These are phyloP conservation scores for Yponomeuta plumbellus DNA, from an alignment of 2,888 invertebrate genomes.

Conservation along the genomic window DNA sequence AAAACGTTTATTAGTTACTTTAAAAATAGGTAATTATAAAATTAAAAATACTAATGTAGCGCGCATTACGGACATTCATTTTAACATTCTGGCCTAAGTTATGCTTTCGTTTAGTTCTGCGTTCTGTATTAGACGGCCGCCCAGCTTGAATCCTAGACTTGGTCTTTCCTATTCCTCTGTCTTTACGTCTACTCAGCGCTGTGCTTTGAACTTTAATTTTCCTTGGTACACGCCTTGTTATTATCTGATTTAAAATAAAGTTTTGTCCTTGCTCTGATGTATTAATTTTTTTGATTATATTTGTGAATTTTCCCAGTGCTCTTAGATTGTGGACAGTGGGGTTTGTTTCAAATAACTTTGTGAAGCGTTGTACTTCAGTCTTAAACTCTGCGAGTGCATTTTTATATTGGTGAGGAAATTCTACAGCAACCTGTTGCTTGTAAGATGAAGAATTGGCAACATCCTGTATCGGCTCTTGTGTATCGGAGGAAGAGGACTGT, in stretches of 20 bases:
- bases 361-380: conserved; percentile 15
- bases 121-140: not conserved
- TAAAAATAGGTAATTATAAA: conserved; percentile 1
- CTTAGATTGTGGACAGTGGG: conserved; percentile 21
- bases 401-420: conserved; percentile 19
- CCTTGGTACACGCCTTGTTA: not conserved
- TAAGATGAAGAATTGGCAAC: conserved; percentile 20
- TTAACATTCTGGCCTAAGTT: conserved; percentile 1
- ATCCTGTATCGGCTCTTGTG: conserved; percentile 22
- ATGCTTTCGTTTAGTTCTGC: conserved; percentile 1
- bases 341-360: conserved; percentile 13
- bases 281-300: conserved; percentile 6
- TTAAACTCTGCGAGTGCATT: conserved; percentile 21
- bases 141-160: not conserved
- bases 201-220: not conserved
- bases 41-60: not conserved
- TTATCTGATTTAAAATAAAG: not conserved
- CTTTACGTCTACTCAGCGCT: not conserved
- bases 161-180: conserved; percentile 1
- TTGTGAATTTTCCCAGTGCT: conserved; percentile 19
- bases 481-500: conserved; percentile 16
- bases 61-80: not conserved
- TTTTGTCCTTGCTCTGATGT: conserved; percentile 4
- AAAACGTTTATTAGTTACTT: not conserved
- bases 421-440: conserved; percentile 20